Conservation (phyloP, 2,888 invertebrate genomes). For the Flexamia atlantica region DNA sequence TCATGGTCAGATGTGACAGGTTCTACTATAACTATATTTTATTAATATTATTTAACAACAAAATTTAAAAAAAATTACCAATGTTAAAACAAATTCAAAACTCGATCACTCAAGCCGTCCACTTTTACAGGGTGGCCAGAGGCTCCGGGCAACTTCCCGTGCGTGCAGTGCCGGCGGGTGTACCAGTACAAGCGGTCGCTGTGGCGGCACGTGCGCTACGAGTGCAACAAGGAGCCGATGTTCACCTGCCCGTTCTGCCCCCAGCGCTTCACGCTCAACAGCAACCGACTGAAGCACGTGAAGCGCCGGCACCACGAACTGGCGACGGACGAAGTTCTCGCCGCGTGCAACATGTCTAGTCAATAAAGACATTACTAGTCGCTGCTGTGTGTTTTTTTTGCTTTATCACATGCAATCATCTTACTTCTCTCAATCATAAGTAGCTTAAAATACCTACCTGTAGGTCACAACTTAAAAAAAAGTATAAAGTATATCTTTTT, state of each 20-base stretch:
- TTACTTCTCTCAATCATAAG: no score
- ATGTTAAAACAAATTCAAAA: background rate
- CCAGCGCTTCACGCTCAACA: constrained; percentile 67
- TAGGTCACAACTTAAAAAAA: no score
- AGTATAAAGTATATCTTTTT: no score
- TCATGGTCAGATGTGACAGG: no score
- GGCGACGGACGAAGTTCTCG: background rate
- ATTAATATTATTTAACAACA: no score
- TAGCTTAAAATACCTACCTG: no score
- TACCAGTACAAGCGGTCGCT: constrained; percentile 71
- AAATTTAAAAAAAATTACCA: background rate
- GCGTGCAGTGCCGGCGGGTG: constrained; percentile 60
- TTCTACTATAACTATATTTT: no score
- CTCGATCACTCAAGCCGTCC: background rate
- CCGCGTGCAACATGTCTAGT: constrained; percentile 38
- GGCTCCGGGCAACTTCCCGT: constrained; percentile 42
- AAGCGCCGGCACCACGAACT: constrained; percentile 47
- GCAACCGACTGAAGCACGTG: constrained; percentile 67
- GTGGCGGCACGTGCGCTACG: constrained; percentile 77
- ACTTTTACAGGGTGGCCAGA: background rate
- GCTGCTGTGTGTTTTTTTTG: no score
- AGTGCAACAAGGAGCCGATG: constrained; percentile 72
- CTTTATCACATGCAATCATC: no score
- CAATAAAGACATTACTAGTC: constrained; percentile 17
- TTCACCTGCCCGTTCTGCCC: constrained; percentile 74